phyloP scores from a whole-genome alignment of 2,888 invertebrate genomes.

The Acanthosoma haemorrhoidale region DNA sequence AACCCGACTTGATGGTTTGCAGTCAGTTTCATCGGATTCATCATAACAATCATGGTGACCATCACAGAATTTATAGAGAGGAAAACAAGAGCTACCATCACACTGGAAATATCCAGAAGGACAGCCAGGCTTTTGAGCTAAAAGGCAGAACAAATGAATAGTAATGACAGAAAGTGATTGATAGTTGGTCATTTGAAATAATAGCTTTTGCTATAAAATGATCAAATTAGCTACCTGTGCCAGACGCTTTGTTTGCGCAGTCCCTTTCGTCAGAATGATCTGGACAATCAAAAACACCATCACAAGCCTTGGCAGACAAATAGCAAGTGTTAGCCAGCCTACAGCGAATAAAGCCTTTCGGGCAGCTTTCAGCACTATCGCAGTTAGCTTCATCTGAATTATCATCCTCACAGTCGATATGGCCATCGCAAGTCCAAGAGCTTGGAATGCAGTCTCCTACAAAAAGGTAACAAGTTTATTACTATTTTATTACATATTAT shows the following conservation, averaged over 20 bases:
- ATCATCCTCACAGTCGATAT: constrained; percentile 53
- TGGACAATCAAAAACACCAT: constrained; percentile 53
- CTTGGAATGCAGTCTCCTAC: constrained; percentile 56
- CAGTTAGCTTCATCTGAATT: constrained; percentile 58
- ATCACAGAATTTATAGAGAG: constrained; percentile 60
- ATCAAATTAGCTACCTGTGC: background rate
- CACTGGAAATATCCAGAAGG: constrained; percentile 54
- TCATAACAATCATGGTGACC: constrained; percentile 66
- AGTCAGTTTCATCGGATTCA: constrained; percentile 66
- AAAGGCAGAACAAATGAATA: constrained; percentile 40
- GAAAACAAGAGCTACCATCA: constrained; percentile 57
- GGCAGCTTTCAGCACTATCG: constrained; percentile 42
- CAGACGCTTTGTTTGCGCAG: constrained; percentile 33
- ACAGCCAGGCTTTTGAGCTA: constrained; percentile 50
- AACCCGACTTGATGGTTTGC: constrained; percentile 50
- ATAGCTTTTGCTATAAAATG: background rate
- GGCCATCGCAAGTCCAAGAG: constrained; percentile 59
- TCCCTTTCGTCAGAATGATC: constrained; percentile 53
- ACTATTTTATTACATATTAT: too few relatives aligned
- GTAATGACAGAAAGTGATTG: background rate
- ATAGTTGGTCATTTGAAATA: background rate
- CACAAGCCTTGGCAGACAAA: constrained; percentile 50
- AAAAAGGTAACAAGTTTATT: too few relatives aligned
- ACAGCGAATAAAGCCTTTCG: constrained; percentile 54
- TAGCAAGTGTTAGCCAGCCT: constrained; percentile 60